Conservation (phyloP, 2,797 vertebrate genomes). For the Diplodus sargus region DNA sequence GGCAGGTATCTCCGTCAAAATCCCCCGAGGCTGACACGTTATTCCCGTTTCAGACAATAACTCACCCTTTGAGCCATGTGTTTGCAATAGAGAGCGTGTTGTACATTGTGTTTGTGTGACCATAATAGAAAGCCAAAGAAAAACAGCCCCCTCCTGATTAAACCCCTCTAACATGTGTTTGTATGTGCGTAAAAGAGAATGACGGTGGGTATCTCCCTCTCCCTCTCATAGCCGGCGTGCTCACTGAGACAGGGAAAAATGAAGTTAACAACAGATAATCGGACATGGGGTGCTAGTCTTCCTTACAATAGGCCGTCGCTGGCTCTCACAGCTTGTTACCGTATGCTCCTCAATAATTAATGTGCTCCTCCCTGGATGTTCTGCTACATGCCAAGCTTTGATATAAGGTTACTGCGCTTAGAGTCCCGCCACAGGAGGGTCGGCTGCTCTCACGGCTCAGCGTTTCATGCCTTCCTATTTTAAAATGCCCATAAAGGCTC, state of each 20-base stretch:
- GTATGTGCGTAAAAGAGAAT: conserved; percentile 18
- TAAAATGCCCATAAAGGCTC: conserved; percentile 51
- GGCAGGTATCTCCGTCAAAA: conserved; percentile 56
- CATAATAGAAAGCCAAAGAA: conserved; percentile 51
- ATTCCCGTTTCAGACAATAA: conserved; percentile 73
- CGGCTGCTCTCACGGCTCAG: conserved; percentile 60
- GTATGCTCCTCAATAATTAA: conserved; percentile 85
- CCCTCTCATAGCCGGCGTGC: conserved; percentile 22
- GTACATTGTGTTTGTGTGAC: conserved; percentile 48
- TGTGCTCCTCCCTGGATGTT: conserved; percentile 81
- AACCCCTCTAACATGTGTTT: conserved; percentile 18
- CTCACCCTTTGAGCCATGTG: conserved; percentile 60
- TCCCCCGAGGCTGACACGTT: conserved; percentile 64
- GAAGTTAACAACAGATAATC: conserved; percentile 82
- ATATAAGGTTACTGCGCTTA: conserved; percentile 85
- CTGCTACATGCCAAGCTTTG: conserved; percentile 82
- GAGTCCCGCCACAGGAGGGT: conserved; percentile 78
- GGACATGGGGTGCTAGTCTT: conserved; percentile 77
- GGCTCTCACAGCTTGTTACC: conserved; percentile 82
- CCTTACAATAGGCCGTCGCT: conserved; percentile 76
- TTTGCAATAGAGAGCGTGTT: conserved; percentile 12
- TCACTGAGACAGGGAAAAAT: conserved; percentile 32
- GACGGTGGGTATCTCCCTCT: conserved; percentile 19
- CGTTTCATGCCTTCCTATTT: conserved; percentile 85
- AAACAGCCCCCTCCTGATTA: conserved; percentile 30